A percentile compares a stretch with the other conserved stretches of the same genome.
Evolutionary conservation across 2,888 invertebrate species (phyloP).

Genomic region (Matsumyia berberina): DNA sequence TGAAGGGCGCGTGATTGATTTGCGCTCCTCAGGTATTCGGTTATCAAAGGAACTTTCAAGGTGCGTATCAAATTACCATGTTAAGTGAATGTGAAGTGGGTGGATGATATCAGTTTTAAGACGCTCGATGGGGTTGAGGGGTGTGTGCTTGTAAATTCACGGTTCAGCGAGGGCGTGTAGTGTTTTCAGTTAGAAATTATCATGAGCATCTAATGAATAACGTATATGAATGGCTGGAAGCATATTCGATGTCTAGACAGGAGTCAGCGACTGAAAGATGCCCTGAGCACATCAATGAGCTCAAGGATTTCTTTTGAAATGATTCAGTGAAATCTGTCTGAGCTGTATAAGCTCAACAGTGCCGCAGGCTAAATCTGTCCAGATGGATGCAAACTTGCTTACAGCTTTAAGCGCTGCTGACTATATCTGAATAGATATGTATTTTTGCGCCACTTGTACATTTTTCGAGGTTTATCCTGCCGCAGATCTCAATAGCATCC

Average conservation of each 20-base stretch:
- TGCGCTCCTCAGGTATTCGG: neutral
- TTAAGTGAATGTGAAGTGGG: conserved; percentile 2
- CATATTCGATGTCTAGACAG: neutral
- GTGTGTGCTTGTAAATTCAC: neutral
- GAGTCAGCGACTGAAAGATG: neutral
- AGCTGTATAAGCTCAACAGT: too few species aligned
- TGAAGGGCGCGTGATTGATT: conserved; percentile 5
- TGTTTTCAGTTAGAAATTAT: neutral
- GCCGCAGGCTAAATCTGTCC: too few species aligned
- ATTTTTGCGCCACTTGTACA: too few species aligned
- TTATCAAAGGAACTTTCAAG: neutral
- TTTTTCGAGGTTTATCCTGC: too few species aligned
- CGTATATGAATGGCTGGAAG: neutral
- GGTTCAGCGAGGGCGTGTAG: neutral
- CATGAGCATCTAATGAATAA: neutral
- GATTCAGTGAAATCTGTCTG: too few species aligned
- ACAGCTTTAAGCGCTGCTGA: too few species aligned
- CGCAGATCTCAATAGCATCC: too few species aligned
- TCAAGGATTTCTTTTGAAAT: too few species aligned
- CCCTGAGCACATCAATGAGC: too few species aligned
- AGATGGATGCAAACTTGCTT: too few species aligned
- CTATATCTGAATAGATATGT: too few species aligned
- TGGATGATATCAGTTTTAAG: neutral
- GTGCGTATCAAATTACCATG: conserved; percentile 21
- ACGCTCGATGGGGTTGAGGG: neutral